phyloP scores from a whole-genome alignment of 2,113 vertebrate genomes.

The Ranitomeya imitator region DNA sequence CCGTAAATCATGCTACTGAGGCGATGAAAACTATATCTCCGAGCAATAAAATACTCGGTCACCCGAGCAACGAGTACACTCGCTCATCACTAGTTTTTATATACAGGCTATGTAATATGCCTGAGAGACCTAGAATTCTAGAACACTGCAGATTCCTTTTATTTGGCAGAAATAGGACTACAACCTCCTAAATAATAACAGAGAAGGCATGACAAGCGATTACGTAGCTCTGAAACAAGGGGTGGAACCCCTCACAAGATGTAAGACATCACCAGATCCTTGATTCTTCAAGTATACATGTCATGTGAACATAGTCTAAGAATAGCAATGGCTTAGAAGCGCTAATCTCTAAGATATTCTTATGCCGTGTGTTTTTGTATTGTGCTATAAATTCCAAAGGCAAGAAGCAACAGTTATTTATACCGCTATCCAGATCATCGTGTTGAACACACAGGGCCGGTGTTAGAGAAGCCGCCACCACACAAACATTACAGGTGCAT shows the following conservation, averaged over 20 bases:
- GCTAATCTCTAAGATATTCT: too few relatives aligned
- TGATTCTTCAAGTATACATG: background rate
- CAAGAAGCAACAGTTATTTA: too few relatives aligned
- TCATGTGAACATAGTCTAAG: background rate
- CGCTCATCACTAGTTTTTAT: background rate
- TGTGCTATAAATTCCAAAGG: too few relatives aligned
- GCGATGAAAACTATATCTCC: too few relatives aligned
- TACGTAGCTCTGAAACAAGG: constrained; percentile 14
- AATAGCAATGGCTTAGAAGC: background rate
- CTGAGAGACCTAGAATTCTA: background rate
- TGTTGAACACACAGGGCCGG: too few relatives aligned
- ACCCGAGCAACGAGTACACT: too few relatives aligned
- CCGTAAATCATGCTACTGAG: too few relatives aligned
- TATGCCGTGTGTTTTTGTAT: too few relatives aligned
- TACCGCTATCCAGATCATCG: too few relatives aligned
- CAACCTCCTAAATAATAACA: constrained; percentile 13
- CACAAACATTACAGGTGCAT: too few relatives aligned
- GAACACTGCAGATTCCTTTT: background rate
- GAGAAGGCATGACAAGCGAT: constrained; percentile 15
- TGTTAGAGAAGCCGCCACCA: too few relatives aligned
- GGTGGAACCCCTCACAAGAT: background rate
- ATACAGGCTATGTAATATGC: background rate
- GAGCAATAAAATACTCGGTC: too few relatives aligned
- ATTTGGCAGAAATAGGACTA: background rate
- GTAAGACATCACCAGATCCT: background rate